A percentile compares a stretch with the other conserved stretches of the same genome.
phyloP scores from a whole-genome alignment of 1,140 invertebrate species.

The Leptinotarsa undecemlineata region DNA sequence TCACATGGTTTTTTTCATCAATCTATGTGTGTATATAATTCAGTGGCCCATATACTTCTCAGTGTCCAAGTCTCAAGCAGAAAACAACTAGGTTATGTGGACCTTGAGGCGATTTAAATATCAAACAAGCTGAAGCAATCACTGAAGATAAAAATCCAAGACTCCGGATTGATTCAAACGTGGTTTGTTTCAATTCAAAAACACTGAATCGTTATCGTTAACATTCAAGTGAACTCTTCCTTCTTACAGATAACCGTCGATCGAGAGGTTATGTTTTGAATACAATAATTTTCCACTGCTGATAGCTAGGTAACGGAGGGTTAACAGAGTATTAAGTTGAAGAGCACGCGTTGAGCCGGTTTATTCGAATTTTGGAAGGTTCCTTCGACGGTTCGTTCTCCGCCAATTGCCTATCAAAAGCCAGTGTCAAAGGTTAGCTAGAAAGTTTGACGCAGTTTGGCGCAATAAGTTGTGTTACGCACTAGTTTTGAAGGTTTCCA shows the following conservation, averaged over 20 bases:
- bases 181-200: neutral
- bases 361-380: constrained; percentile 22
- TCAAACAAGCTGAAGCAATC: too few species aligned
- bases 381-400: neutral
- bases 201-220: constrained; percentile 3
- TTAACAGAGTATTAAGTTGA: constrained; percentile 30
- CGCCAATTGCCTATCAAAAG: neutral
- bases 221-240: constrained; percentile 4
- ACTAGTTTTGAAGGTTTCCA: neutral
- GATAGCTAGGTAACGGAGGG: constrained; percentile 12
- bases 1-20: too few species aligned
- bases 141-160: too few species aligned
- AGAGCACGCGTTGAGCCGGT: constrained; percentile 24
- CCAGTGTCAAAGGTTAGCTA: neutral
- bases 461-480: neutral
- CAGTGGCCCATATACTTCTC: too few species aligned
- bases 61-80: too few species aligned
- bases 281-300: constrained; percentile 37
- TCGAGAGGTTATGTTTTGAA: neutral
- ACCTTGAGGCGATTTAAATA: too few species aligned
- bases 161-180: neutral
- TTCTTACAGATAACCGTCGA: neutral
- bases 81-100: too few species aligned
- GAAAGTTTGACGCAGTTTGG: neutral
- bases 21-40: too few species aligned